Percentiles rank a stretch among this genome's conserved stretches.
phyloP scores from a whole-genome alignment of 2,797 vertebrate species.

The Syngnathus rostellatus region DNA sequence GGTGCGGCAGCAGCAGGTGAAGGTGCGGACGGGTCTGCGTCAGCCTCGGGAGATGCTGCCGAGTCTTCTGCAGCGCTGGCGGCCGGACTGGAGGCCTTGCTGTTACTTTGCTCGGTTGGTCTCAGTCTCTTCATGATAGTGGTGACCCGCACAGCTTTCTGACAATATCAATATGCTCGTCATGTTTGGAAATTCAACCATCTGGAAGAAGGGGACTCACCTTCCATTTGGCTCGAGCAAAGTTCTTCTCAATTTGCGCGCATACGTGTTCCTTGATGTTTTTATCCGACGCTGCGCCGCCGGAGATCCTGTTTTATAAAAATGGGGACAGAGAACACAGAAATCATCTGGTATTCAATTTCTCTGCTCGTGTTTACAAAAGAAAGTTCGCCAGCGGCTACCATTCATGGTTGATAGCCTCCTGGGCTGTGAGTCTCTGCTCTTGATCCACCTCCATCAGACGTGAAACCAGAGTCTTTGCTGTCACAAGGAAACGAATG shows the following conservation, averaged over 20 bases:
- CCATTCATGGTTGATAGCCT: constrained; percentile 95
- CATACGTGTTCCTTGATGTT: constrained; percentile 98
- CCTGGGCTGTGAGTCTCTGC: constrained; percentile 92
- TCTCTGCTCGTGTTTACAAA: constrained; percentile 8
- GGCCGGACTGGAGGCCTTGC: constrained; percentile 34
- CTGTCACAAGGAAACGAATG: constrained; percentile 48
- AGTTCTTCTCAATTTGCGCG: constrained; percentile 98
- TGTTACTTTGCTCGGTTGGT: constrained; percentile 76
- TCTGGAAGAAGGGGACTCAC: constrained; percentile 48
- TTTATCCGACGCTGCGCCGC: constrained; percentile 94
- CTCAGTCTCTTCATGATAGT: constrained; percentile 95
- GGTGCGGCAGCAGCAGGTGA: constrained; percentile 17
- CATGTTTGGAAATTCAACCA: too few species aligned
- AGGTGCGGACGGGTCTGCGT: constrained; percentile 33
- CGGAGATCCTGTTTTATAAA: constrained; percentile 80
- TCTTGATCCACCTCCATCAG: constrained; percentile 98
- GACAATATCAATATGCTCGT: constrained; percentile 6
- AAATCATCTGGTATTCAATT: neutral
- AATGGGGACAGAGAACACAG: neutral
- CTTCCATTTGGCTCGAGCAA: constrained; percentile 98
- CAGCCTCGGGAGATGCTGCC: constrained; percentile 49
- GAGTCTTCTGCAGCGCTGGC: constrained; percentile 31
- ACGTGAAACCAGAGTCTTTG: constrained; percentile 81
- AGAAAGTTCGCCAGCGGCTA: constrained; percentile 31
- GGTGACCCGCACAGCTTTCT: constrained; percentile 97